Conservation (phyloP, 2,888 invertebrate species). For the Drosophila meridionalis region DNA sequence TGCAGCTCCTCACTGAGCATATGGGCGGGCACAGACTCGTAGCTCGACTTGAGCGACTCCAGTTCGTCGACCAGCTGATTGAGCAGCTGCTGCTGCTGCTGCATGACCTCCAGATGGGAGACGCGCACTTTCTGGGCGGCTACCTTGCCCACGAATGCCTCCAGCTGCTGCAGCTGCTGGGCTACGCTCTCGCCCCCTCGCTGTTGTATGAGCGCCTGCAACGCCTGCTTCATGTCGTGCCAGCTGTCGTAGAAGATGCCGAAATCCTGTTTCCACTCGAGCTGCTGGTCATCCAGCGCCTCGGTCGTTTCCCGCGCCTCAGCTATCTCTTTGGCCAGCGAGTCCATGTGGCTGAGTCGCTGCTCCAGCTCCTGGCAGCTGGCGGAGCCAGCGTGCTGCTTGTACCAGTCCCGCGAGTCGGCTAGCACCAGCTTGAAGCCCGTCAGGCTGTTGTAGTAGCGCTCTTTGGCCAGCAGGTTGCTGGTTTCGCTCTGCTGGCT, state of each 20-base stretch:
- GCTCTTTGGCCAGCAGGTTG: constrained; percentile 81
- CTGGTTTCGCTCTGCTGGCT: constrained; percentile 72
- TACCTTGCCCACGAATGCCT: constrained; percentile 72
- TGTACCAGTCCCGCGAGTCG: constrained; percentile 85
- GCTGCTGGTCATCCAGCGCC: constrained; percentile 72
- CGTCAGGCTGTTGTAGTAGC: constrained; percentile 84
- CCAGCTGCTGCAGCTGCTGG: constrained; percentile 68
- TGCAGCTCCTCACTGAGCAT: constrained; percentile 71
- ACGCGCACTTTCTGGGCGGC: constrained; percentile 75
- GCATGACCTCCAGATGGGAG: constrained; percentile 79
- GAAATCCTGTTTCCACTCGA: constrained; percentile 84
- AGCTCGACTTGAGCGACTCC: constrained; percentile 70
- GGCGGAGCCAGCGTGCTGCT: constrained; percentile 83
- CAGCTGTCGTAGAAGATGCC: constrained; percentile 84
- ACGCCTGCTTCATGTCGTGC: constrained; percentile 84
- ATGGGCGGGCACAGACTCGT: constrained; percentile 66
- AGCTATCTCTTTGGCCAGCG: constrained; percentile 83
- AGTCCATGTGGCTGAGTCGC: constrained; percentile 84
- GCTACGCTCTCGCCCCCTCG: constrained; percentile 85
- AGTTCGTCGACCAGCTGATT: constrained; percentile 79
- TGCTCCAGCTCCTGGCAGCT: constrained; percentile 82
- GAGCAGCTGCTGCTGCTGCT: constrained; percentile 79
- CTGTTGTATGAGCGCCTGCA: constrained; percentile 83
- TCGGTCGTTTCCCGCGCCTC: constrained; percentile 78
- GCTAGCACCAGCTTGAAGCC: constrained; percentile 84